A percentile compares a stretch with the other conserved stretches of the same genome.
Evolutionary conservation across 2,113 vertebrate species (phyloP).

Genomic region (Odocoileus virginianus): DNA sequence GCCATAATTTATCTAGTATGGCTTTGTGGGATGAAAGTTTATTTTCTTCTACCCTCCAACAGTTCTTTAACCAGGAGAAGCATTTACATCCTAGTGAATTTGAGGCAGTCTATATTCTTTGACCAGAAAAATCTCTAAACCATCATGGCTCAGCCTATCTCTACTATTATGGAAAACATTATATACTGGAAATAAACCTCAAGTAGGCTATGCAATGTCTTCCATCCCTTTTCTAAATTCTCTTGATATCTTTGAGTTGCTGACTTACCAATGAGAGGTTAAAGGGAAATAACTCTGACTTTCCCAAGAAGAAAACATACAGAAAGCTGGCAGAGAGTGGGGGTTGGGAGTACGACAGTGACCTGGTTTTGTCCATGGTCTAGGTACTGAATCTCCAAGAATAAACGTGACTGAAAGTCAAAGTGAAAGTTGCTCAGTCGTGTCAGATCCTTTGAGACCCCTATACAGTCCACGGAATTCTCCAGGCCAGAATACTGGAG

Average conservation of each 20-base stretch:
- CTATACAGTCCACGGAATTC: not conserved
- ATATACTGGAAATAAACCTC: not conserved
- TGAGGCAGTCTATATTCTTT: conserved; percentile 1
- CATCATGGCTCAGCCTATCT: not conserved
- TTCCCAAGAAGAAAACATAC: not conserved
- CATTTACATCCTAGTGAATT: not conserved
- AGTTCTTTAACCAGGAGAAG: not conserved
- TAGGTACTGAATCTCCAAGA: not conserved
- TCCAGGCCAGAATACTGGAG: not conserved
- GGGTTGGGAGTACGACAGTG: no score
- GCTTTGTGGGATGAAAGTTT: not conserved
- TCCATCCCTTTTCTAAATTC: not conserved
- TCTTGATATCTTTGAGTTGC: not conserved
- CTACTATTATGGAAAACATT: not conserved
- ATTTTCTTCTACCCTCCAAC: not conserved
- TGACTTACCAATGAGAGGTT: not conserved
- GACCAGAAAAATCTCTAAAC: not conserved
- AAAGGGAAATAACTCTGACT: not conserved
- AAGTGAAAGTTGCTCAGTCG: not conserved
- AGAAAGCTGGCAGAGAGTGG: not conserved
- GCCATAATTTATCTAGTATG: not conserved
- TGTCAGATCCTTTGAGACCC: not conserved
- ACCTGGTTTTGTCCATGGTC: not conserved
- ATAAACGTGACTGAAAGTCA: not conserved
- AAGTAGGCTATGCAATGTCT: not conserved